A percentile compares a stretch with the other conserved stretches of the same genome.
Evolutionary conservation across 2,888 invertebrate genomes (phyloP).

Genomic region (Epinotia bilunana): DNA sequence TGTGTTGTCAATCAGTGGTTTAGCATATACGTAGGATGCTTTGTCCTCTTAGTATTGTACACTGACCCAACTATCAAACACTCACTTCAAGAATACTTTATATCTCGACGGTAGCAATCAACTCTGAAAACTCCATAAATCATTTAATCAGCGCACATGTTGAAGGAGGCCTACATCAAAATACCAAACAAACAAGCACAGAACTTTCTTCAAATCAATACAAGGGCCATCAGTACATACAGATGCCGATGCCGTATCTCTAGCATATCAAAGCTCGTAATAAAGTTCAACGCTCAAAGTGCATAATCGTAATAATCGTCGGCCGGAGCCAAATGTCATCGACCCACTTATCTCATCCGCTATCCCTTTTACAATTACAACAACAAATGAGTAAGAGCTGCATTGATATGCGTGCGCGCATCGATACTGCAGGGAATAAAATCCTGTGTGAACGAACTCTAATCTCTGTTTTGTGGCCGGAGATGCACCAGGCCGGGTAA

Average conservation of each 20-base stretch:
- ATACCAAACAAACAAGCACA: slow-evolving; percentile 23
- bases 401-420: slow-evolving; percentile 77
- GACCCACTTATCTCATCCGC: slow-evolving; percentile 84
- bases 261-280: slow-evolving; percentile 71
- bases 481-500: slow-evolving; percentile 63
- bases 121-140: slow-evolving; percentile 26
- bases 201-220: slow-evolving; percentile 38
- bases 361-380: slow-evolving; percentile 84
- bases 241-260: slow-evolving; percentile 58
- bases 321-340: slow-evolving; percentile 82
- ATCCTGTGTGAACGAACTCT: slow-evolving; percentile 85
- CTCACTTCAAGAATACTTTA: slow-evolving; percentile 36
- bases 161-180: slow-evolving; percentile 13
- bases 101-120: slow-evolving; percentile 15
- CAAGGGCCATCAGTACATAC: slow-evolving; percentile 35
- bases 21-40: too few relatives aligned
- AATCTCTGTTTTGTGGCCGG: slow-evolving; percentile 82
- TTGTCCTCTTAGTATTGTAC: not conserved
- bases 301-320: slow-evolving; percentile 83
- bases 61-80: not conserved
- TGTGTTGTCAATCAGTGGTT: too few relatives aligned
- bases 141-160: slow-evolving; percentile 21
- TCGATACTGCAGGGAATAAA: slow-evolving; percentile 82
- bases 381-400: slow-evolving; percentile 84
- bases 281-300: slow-evolving; percentile 84